Conservation (phyloP, 2,113 vertebrate species). For the Myotis yumanensis region DNA sequence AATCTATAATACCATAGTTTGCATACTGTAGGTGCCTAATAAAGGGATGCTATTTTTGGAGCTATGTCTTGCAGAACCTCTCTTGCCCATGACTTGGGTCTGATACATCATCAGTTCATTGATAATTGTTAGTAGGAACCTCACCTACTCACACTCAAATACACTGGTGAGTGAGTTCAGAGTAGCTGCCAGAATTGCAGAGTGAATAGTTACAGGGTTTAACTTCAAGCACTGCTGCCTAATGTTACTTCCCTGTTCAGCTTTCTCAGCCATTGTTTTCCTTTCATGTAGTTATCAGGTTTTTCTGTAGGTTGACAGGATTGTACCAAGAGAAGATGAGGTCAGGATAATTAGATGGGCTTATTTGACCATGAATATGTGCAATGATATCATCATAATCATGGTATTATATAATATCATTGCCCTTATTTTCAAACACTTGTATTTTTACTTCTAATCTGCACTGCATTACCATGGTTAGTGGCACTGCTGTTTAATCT, state of each 20-base stretch:
- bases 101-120: neutral
- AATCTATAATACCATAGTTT: neutral
- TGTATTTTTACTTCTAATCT: conserved; percentile 69
- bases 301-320: conserved; percentile 63
- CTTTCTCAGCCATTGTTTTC: conserved; percentile 41
- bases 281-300: conserved; percentile 43
- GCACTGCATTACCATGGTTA: conserved; percentile 58
- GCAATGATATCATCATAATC: conserved; percentile 60
- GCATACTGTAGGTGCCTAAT: neutral
- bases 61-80: neutral
- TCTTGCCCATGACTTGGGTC: neutral
- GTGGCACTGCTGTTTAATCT: conserved; percentile 55
- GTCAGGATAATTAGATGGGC: conserved; percentile 64
- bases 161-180: neutral
- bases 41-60: neutral
- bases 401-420: conserved; percentile 54
- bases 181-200: neutral
- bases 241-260: conserved; percentile 46
- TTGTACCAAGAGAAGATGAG: conserved; percentile 73
- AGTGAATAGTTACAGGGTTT: neutral
- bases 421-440: conserved; percentile 58
- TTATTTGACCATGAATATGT: neutral
- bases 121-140: neutral
- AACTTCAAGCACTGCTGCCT: conserved; percentile 36
- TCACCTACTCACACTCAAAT: neutral